phyloP scores from a whole-genome alignment of 2,113 vertebrate species.

The Argyrosomus japonicus region DNA sequence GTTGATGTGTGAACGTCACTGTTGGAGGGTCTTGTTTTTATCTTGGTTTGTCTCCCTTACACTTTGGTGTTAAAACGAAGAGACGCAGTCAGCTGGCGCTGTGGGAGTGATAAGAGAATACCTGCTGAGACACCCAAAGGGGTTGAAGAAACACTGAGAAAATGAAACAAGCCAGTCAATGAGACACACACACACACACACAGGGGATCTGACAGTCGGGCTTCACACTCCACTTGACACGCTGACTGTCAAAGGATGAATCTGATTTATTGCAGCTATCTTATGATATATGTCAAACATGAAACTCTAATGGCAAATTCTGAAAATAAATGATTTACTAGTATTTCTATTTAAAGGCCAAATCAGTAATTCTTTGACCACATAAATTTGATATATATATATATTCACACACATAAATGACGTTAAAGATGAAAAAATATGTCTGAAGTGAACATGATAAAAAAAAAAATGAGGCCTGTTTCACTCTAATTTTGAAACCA shows the following conservation, averaged over 20 bases:
- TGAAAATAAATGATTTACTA: slow-evolving; percentile 64
- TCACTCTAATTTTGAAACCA: neutral
- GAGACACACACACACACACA: slow-evolving; percentile 56
- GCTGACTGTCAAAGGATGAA: slow-evolving; percentile 76
- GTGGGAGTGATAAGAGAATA: slow-evolving; percentile 77
- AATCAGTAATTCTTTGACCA: slow-evolving; percentile 27
- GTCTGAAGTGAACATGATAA: neutral
- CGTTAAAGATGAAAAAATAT: neutral
- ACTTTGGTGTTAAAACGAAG: slow-evolving; percentile 83
- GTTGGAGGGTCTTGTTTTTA: slow-evolving; percentile 69
- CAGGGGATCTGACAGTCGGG: slow-evolving; percentile 66
- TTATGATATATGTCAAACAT: slow-evolving; percentile 75
- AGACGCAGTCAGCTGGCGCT: slow-evolving; percentile 74
- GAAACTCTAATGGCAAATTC: slow-evolving; percentile 67
- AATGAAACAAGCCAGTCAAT: slow-evolving; percentile 71
- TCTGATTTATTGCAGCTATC: slow-evolving; percentile 76
- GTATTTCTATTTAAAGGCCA: slow-evolving; percentile 53
- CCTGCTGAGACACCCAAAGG: slow-evolving; percentile 79
- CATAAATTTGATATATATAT: slow-evolving; percentile 48
- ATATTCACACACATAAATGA: slow-evolving; percentile 2
- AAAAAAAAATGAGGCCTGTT: neutral
- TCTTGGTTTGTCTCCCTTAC: slow-evolving; percentile 79
- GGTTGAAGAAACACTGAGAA: slow-evolving; percentile 70
- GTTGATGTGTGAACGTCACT: slow-evolving; percentile 39
- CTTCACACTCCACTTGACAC: slow-evolving; percentile 80